A percentile compares a stretch with the other conserved stretches of the same genome.
These are phyloP conservation scores for Protobothrops flavoviridis DNA, from an alignment of 2,113 vertebrate genomes.

Conservation along the genomic window DNA sequence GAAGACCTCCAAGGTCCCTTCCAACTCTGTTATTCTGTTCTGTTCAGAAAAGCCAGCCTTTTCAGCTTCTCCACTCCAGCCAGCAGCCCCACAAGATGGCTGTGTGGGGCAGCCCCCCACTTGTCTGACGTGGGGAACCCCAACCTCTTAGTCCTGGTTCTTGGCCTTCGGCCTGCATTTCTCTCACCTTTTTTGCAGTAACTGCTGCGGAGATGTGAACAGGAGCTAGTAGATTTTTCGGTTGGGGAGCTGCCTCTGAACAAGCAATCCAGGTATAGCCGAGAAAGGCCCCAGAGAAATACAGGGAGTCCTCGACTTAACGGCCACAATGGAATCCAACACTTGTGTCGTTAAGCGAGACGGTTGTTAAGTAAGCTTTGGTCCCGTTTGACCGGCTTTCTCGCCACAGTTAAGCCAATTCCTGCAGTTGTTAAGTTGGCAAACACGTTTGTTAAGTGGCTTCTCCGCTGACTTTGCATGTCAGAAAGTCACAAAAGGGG, in stretches of 20 bases:
- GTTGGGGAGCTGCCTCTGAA: background rate
- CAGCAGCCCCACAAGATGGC: background rate
- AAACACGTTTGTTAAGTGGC: background rate
- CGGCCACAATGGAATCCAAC: too few relatives aligned
- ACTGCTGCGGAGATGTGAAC: background rate
- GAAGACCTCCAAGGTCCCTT: background rate
- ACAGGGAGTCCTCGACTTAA: background rate
- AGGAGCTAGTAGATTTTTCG: background rate
- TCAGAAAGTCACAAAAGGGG: too few relatives aligned
- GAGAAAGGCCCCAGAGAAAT: background rate
- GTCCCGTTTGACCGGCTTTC: too few relatives aligned
- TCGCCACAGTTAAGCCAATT: too few relatives aligned
- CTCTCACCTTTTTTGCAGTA: background rate
- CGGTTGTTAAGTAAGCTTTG: background rate
- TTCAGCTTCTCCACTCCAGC: background rate
- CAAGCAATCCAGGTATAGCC: background rate
- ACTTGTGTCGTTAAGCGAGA: background rate
- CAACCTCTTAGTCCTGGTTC: background rate
- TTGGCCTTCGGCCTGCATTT: background rate
- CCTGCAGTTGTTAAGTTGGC: background rate
- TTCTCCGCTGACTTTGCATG: too few relatives aligned
- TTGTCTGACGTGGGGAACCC: background rate
- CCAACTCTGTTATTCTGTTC: background rate
- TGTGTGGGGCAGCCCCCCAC: background rate
- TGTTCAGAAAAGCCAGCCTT: background rate